Evolutionary conservation across 2,888 invertebrate species (phyloP), one percentile per base, ranked within the genome.

Genomic region (Dendrolimus houi): DNA sequence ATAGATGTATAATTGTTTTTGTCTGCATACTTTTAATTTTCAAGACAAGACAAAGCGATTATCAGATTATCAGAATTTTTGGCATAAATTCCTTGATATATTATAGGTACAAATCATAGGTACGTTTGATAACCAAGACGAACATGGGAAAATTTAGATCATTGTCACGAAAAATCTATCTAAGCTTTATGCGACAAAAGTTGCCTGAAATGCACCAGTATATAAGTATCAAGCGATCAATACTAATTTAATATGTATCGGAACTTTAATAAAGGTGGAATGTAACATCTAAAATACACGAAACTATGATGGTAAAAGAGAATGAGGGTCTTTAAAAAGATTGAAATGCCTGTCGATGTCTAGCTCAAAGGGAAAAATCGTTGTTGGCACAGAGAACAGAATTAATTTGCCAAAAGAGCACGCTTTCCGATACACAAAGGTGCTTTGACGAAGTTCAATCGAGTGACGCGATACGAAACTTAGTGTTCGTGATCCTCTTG

Each of bases 391-490:
- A 64, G 65, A 71, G 72, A 69, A 70, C 70, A 66, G 70, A 78
- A 84, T 82, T 81, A 85, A 83, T 81, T 83, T 80, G 76, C 76
- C 79, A 77, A 82, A 78, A 77, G 70, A 75, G 71, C 71, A 67
- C 68, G 73, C 75, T 71, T 75, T 73, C 68, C 68, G 67, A 62
- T 65, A 71, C 9, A 77, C 77, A 82, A 81, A 81, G 77, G 71
- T 76, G 71, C 79, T 80, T 80, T 79, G 77, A 80, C 71, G 72
- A 74, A 68, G 65, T 62, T 69, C 65, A 60, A 67, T 71, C 64
- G 61, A 71, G 71, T 64, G 65, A 67, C 68, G 63, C 59, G 63
- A 62, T 65, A 56, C 61, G 64, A 67, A 47, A 47, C 12, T 47
- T 47, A 47, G 61, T 60, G 60, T 64, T 64, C 68, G 68, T 70